Evolutionary conservation across 2,113 vertebrate genomes (phyloP).

Genomic region (Paracanthobrama guichenoti): DNA sequence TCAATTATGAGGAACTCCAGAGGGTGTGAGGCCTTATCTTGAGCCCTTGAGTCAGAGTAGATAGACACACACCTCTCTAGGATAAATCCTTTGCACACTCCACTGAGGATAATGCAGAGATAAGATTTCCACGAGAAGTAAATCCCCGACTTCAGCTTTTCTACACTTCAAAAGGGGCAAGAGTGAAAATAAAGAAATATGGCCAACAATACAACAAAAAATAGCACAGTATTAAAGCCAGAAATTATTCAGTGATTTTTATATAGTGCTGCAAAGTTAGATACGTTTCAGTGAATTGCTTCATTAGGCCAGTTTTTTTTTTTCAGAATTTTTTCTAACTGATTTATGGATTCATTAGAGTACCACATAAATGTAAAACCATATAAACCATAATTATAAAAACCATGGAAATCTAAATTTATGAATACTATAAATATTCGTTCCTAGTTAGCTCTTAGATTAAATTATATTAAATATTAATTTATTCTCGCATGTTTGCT

Average conservation of each 20-base stretch:
- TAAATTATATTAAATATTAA: no score
- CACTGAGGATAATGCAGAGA: conserved; percentile 35
- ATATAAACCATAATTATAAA: no score
- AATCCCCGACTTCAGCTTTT: conserved; percentile 33
- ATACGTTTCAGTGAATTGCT: no score
- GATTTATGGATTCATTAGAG: no score
- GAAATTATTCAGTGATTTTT: not conserved
- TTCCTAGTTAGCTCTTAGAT: no score
- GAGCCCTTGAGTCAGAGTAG: conserved; percentile 32
- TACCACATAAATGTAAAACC: no score
- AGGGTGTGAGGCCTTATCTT: conserved; percentile 43
- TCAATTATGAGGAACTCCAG: conserved; percentile 48
- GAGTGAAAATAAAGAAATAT: not conserved
- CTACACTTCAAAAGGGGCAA: conserved; percentile 20
- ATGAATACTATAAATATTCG: not conserved
- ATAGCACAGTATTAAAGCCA: not conserved
- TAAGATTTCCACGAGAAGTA: conserved; percentile 43
- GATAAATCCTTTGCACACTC: conserved; percentile 28
- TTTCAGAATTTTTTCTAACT: no score
- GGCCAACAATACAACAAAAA: not conserved
- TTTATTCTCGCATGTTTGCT: no score
- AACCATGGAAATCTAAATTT: not conserved
- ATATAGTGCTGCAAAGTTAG: not conserved
- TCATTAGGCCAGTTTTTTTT: no score
- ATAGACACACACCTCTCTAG: conserved; percentile 25